phyloP scores from a whole-genome alignment of 2,888 invertebrate genomes.

The Cheilosia urbana region DNA sequence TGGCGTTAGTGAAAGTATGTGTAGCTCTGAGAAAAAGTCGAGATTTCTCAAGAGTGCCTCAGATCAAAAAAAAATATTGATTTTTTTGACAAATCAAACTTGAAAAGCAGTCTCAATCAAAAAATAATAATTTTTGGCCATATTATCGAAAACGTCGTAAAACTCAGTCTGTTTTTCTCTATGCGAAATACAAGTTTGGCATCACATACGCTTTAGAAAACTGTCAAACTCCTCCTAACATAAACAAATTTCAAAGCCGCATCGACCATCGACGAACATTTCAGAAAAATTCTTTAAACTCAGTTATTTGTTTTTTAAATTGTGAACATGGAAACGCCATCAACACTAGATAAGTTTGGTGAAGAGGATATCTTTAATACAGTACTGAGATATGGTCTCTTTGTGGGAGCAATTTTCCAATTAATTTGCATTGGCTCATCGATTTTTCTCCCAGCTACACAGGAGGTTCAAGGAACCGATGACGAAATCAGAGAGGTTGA shows the following conservation, averaged over 20 bases:
- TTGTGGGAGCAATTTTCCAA: constrained; percentile 95
- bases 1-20: too few species aligned
- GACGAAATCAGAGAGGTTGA: constrained; percentile 77
- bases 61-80: too few species aligned
- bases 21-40: too few species aligned
- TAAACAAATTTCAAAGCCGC: not conserved
- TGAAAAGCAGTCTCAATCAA: too few species aligned
- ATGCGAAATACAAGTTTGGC: not conserved
- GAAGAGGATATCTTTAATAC: constrained; percentile 89
- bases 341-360: constrained; percentile 80
- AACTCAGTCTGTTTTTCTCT: too few species aligned
- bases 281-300: not conserved
- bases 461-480: constrained; percentile 75
- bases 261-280: not conserved
- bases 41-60: too few species aligned
- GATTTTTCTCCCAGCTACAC: constrained; percentile 88
- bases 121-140: too few species aligned
- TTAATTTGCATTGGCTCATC: constrained; percentile 92
- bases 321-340: constrained; percentile 44
- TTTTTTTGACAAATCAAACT: too few species aligned
- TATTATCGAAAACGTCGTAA: too few species aligned
- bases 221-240: constrained; percentile 9
- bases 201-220: too few species aligned
- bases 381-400: constrained; percentile 91
- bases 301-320: not conserved